Evolutionary conservation across 2,113 vertebrate genomes (phyloP).

Genomic region (Ceyx cyanopectus): DNA sequence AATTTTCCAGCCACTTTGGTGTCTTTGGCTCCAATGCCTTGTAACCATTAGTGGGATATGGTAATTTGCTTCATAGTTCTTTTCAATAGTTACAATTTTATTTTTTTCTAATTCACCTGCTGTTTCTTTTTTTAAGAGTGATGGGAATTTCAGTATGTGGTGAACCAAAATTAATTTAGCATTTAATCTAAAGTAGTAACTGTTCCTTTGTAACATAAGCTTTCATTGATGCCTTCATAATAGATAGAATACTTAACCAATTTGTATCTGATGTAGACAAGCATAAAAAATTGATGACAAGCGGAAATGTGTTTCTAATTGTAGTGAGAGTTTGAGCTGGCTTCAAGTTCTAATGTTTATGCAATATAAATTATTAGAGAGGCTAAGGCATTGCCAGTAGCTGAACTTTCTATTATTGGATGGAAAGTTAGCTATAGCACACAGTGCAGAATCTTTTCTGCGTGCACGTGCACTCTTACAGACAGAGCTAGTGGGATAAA

Average conservation of each 20-base stretch:
- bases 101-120: not conserved
- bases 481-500: not conserved
- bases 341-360: conserved; percentile 55
- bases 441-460: not conserved
- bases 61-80: not conserved
- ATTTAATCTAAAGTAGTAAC: not conserved
- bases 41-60: not conserved
- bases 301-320: conserved; percentile 55
- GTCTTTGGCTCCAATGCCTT: not conserved
- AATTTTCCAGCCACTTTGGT: not conserved
- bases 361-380: conserved; percentile 41
- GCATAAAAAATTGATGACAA: conserved; percentile 33
- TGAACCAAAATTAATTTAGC: not conserved
- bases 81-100: not conserved
- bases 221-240: conserved; percentile 9
- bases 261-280: conserved; percentile 19
- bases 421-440: not conserved
- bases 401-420: not conserved
- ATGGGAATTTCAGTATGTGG: not conserved
- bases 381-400: conserved; percentile 1
- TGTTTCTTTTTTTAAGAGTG: not conserved
- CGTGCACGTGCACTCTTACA: not conserved
- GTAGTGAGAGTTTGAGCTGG: conserved; percentile 21
- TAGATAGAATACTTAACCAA: not conserved
- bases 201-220: not conserved